These are phyloP conservation scores for Arrhopalites spinosus DNA, from an alignment of 2,888 invertebrate species.

Conservation along the genomic window DNA sequence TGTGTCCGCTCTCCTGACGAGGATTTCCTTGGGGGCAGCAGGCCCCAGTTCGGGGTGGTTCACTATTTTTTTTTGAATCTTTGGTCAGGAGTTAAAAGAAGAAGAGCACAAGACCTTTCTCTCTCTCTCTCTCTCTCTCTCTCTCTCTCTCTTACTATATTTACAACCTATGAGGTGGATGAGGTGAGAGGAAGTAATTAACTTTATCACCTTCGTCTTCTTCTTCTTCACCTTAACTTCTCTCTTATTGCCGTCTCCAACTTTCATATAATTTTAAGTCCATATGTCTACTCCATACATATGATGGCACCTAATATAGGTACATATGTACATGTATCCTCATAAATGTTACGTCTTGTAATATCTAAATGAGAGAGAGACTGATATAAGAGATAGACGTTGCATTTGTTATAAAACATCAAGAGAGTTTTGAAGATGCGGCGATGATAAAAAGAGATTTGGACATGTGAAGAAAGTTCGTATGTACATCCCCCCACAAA, in stretches of 20 bases:
- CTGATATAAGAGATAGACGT: too few relatives aligned
- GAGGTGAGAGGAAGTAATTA: slow-evolving; percentile 53
- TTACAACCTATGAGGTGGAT: slow-evolving; percentile 40
- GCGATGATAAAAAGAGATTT: too few relatives aligned
- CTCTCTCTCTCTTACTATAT: slow-evolving; percentile 7
- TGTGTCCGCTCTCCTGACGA: slow-evolving; percentile 46
- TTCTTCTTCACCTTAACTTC: slow-evolving; percentile 26
- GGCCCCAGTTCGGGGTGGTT: slow-evolving; percentile 30
- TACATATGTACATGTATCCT: neutral
- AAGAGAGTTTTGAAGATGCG: too few relatives aligned
- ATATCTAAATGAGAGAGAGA: too few relatives aligned
- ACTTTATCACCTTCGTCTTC: slow-evolving; percentile 44
- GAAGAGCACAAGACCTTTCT: neutral
- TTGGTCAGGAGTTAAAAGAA: neutral
- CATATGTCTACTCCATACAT: neutral
- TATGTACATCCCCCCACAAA: too few relatives aligned
- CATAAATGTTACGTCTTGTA: too few relatives aligned
- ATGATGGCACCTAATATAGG: neutral
- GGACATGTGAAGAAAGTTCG: too few relatives aligned
- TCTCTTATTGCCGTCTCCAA: slow-evolving; percentile 12
- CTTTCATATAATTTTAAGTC: neutral
- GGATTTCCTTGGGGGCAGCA: slow-evolving; percentile 23
- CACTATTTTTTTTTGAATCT: slow-evolving; percentile 19
- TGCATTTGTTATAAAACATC: too few relatives aligned
- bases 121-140: neutral